phyloP scores from a whole-genome alignment of 35 echinoderm and acorn worm species.

The Eucidaris tribuloides region DNA sequence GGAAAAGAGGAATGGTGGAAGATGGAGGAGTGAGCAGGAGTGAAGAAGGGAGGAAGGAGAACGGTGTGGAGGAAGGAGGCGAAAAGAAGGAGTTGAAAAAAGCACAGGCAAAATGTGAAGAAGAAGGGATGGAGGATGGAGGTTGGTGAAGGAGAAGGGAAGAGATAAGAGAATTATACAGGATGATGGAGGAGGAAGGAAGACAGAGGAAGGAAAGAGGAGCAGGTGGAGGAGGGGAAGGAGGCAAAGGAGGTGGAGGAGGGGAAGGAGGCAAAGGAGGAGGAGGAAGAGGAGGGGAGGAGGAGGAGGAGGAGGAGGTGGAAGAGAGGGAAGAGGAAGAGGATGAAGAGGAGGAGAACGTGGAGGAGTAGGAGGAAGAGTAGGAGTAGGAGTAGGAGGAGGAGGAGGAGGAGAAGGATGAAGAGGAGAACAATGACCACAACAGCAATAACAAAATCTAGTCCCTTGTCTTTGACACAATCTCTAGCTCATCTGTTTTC shows the following conservation, averaged over 20 bases:
- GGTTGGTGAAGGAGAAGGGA: not conserved
- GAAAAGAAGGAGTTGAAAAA: not conserved
- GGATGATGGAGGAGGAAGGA: not conserved
- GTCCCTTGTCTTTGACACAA: no score
- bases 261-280: not conserved
- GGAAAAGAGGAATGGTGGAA: not conserved
- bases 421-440: no score
- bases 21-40: not conserved
- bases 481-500: no score
- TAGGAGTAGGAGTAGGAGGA: not conserved
- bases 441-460: no score
- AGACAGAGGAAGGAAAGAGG: no score
- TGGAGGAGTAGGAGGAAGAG: not conserved
- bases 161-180: not conserved
- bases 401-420: not conserved
- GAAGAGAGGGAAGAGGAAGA: no score
- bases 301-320: not conserved
- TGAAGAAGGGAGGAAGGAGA: not conserved
- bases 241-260: not conserved
- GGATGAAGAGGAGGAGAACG: not conserved
- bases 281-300: no score
- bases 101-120: not conserved
- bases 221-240: not conserved
- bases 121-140: not conserved
- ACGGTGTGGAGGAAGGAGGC: not conserved